These are phyloP conservation scores for Prorops nasuta DNA, from an alignment of 1,140 invertebrate species.

Conservation along the genomic window DNA sequence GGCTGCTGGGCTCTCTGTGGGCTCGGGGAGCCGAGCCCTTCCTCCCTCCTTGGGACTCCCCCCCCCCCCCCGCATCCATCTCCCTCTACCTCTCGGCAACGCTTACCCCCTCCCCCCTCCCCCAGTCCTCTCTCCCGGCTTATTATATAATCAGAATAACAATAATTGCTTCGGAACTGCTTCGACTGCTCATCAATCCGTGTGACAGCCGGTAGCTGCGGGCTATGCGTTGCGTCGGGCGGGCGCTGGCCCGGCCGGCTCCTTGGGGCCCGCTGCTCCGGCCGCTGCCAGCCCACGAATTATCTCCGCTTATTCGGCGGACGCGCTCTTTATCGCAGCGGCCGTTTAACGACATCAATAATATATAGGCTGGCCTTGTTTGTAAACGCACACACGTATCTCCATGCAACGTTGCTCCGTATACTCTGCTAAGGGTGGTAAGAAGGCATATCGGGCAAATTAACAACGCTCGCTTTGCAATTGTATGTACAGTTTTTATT, in stretches of 20 bases:
- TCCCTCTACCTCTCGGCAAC: constrained; percentile 10
- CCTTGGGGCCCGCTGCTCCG: constrained; percentile 1
- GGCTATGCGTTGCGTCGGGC: constrained; percentile 23
- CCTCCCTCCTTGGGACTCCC: constrained; percentile 5
- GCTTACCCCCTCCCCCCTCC: constrained; percentile 3
- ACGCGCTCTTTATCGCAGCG: not conserved
- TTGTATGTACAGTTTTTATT: constrained; percentile 57
- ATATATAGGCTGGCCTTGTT: too few relatives aligned
- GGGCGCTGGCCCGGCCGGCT: not conserved
- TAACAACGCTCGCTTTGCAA: constrained; percentile 38
- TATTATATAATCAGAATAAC: constrained; percentile 53
- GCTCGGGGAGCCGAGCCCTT: constrained; percentile 16
- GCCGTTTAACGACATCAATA: too few relatives aligned
- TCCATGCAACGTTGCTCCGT: too few relatives aligned
- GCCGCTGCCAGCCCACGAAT: constrained; percentile 1
- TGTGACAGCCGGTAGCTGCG: constrained; percentile 36
- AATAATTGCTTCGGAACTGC: constrained; percentile 46
- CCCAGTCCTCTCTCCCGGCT: constrained; percentile 22
- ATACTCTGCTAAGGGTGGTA: too few relatives aligned
- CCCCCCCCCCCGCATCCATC: constrained; percentile 4
- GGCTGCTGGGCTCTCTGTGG: constrained; percentile 28
- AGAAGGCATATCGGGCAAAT: too few relatives aligned
- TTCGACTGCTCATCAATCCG: constrained; percentile 47
- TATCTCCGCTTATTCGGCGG: constrained; percentile 11
- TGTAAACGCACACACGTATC: too few relatives aligned